Evolutionary conservation across 2,888 invertebrate genomes (phyloP), one percentile per base, ranked within the genome.

Genomic region (Smittia sp.): DNA sequence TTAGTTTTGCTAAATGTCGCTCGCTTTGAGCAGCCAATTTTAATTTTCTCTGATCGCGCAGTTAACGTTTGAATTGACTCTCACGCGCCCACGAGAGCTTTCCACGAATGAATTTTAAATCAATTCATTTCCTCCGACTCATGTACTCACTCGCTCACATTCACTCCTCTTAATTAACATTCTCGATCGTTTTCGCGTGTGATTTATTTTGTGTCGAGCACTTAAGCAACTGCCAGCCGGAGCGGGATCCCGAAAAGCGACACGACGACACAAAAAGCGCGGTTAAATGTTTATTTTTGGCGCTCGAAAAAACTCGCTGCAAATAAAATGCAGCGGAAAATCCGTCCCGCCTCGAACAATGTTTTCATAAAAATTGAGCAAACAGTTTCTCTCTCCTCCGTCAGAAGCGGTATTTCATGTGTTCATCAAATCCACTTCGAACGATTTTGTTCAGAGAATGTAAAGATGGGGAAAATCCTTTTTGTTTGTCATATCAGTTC

Each of bases 121-220:
- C 46, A 46, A 46, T 46, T 46, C 15, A 46, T 46, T 15, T 46
- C 46, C 46, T n/a, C 46, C 9, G 46, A 6, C 46, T 46, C 46
- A 3, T 46, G 6, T 46, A 6, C 46, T 46, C n/a, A 46, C 46
- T 46, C 46, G 13, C 20, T 58, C 58, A 22, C 58, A 58, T 58
- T 24, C 24, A 58, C 22, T 58, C 58, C 15, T 54, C 20, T 72
- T 72, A 72, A 72, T 72, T 72, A 72, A 72, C 72, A 62, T 72
- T 58, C 72, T 72, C 62, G 20, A 52, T 58, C 58, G 38, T 70
- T 54, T 25, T 63, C 46, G 52, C 18, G 15, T 54, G 69, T 54
- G 70, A 70, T 70, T 70, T 70, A 70, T 70, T 54, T 70, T 54
- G 24, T 46, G 68, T 41, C 22, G 32, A 24, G 52, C 72, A 39